These are phyloP conservation scores for Atherinomorus stipes DNA, from an alignment of 2,113 vertebrate species.

Conservation along the genomic window DNA sequence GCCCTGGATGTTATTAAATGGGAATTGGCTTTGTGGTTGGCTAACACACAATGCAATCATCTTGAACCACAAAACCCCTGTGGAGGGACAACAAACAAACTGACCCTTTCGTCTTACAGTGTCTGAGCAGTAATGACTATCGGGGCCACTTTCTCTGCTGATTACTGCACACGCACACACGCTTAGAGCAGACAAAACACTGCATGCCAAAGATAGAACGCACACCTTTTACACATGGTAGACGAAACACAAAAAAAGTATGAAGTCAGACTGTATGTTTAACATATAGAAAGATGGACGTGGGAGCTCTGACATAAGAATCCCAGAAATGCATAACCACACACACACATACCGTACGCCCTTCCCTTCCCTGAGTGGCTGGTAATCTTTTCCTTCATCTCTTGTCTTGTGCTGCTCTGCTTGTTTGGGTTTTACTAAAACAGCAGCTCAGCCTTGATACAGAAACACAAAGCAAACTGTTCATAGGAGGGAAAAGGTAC, in stretches of 20 bases:
- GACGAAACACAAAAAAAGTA: slow-evolving; percentile 28
- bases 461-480: slow-evolving; percentile 68
- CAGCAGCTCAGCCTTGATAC: slow-evolving; percentile 50
- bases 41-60: slow-evolving; percentile 76
- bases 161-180: slow-evolving; percentile 43
- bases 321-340: neutral
- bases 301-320: slow-evolving; percentile 6
- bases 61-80: slow-evolving; percentile 53
- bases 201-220: slow-evolving; percentile 41
- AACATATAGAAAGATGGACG: neutral
- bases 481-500: slow-evolving; percentile 55
- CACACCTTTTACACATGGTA: slow-evolving; percentile 24
- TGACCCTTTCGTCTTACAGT: slow-evolving; percentile 35
- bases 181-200: slow-evolving; percentile 55
- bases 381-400: slow-evolving; percentile 73
- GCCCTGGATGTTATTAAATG: slow-evolving; percentile 51
- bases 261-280: neutral
- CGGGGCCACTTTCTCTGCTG: slow-evolving; percentile 63
- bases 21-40: slow-evolving; percentile 71
- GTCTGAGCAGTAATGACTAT: slow-evolving; percentile 64
- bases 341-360: slow-evolving; percentile 5
- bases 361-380: slow-evolving; percentile 31
- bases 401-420: slow-evolving; percentile 51
- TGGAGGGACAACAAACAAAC: slow-evolving; percentile 52
- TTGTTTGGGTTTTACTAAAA: slow-evolving; percentile 76